phyloP scores from a whole-genome alignment of 2,888 invertebrate genomes.

The Eristalinus sepulchralis region DNA sequence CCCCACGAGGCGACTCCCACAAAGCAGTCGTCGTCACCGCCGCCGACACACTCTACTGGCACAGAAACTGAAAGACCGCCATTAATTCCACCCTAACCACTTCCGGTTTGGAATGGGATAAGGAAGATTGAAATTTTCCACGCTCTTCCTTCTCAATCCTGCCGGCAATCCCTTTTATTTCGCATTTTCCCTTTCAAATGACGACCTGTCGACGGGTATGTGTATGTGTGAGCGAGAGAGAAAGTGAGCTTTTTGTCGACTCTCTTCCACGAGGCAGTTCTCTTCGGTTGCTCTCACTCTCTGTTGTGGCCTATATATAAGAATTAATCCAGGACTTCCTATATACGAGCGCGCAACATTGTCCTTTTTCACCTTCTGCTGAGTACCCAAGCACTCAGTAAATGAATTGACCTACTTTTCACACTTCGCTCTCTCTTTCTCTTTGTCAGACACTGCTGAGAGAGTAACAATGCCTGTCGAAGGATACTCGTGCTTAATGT shows the following conservation, averaged over 20 bases:
- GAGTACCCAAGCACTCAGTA: slow-evolving; percentile 65
- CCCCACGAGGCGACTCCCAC: neutral
- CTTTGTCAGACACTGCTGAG: slow-evolving; percentile 1
- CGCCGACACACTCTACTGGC: slow-evolving; percentile 22
- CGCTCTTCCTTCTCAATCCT: neutral
- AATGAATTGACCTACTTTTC: slow-evolving; percentile 67
- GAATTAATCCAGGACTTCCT: slow-evolving; percentile 68
- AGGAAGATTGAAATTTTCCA: slow-evolving; percentile 17
- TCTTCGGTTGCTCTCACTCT: slow-evolving; percentile 13
- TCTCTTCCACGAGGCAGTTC: neutral
- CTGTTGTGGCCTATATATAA: slow-evolving; percentile 49
- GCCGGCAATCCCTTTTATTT: slow-evolving; percentile 10
- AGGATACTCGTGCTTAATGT: slow-evolving; percentile 8
- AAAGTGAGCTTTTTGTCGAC: slow-evolving; percentile 1
- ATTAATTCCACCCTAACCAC: slow-evolving; percentile 44
- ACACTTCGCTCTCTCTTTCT: neutral
- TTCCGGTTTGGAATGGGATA: slow-evolving; percentile 35
- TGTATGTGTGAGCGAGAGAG: neutral
- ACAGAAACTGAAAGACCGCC: slow-evolving; percentile 43
- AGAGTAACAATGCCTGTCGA: slow-evolving; percentile 29
- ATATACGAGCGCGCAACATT: slow-evolving; percentile 40
- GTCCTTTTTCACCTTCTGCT: slow-evolving; percentile 56
- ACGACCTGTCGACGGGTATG: neutral
- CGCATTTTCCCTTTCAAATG: slow-evolving; percentile 30
- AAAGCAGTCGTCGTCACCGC: neutral